Evolutionary conservation across 2,113 vertebrate genomes (phyloP).

Genomic region (Oryzias curvinotus): DNA sequence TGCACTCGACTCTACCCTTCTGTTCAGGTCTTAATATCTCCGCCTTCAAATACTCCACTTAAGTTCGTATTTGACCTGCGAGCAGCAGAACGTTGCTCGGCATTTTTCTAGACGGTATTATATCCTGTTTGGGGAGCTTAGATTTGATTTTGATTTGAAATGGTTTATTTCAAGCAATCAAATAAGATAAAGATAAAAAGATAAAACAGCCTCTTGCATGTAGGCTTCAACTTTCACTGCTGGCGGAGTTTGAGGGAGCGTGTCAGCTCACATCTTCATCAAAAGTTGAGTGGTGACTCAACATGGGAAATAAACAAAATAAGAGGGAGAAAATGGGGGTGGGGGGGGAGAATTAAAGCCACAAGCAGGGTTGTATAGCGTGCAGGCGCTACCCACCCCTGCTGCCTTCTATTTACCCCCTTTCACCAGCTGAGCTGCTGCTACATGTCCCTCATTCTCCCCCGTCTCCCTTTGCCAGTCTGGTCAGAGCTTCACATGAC

Average conservation of each 20-base stretch:
- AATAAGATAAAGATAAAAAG: too few species aligned
- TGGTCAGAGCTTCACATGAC: too few species aligned
- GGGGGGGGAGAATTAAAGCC: too few species aligned
- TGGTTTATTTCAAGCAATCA: too few species aligned
- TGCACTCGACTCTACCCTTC: not conserved
- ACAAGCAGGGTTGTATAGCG: too few species aligned
- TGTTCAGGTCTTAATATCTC: not conserved
- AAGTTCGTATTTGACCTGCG: conserved; percentile 4
- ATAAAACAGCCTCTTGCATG: conserved; percentile 1
- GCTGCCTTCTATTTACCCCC: too few species aligned
- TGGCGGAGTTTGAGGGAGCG: not conserved
- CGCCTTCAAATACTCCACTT: not conserved
- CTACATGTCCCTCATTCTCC: too few species aligned
- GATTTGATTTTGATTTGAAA: too few species aligned
- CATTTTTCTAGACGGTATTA: conserved; percentile 4
- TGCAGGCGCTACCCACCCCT: too few species aligned
- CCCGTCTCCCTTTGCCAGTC: too few species aligned
- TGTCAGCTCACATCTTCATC: not conserved
- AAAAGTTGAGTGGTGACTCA: not conserved
- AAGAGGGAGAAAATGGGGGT: not conserved
- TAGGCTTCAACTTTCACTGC: not conserved
- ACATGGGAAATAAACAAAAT: not conserved
- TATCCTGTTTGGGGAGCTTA: conserved; percentile 1
- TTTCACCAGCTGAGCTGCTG: too few species aligned
- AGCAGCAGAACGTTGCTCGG: not conserved